Conservation (phyloP, 2,888 invertebrate genomes). For the Oscheius sp. region DNA sequence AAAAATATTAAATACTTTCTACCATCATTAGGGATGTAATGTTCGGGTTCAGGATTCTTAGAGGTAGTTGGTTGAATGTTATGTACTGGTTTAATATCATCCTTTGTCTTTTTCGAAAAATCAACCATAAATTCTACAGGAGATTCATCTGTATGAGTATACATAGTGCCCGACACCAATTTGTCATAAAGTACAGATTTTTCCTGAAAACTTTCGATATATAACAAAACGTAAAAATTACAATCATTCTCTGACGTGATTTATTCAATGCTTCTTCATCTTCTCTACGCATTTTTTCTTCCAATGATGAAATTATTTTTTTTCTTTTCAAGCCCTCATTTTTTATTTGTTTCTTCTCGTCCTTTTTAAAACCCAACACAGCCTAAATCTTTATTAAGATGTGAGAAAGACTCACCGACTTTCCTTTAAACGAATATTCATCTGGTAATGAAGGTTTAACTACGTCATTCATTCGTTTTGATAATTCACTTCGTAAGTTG, state of each 20-base stretch:
- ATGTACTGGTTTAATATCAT: constrained; percentile 23
- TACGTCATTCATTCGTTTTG: constrained; percentile 17
- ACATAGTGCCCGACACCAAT: constrained; percentile 48
- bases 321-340: constrained; percentile 29
- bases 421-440: constrained; percentile 12
- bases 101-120: constrained; percentile 53
- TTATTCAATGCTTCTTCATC: constrained; percentile 40
- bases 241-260: constrained; percentile 24
- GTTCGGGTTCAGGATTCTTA: constrained; percentile 45
- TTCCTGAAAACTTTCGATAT: constrained; percentile 33
- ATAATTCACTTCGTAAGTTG: constrained; percentile 43
- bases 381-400: constrained; percentile 26
- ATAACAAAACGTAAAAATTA: not conserved
- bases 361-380: constrained; percentile 38
- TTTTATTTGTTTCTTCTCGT: constrained; percentile 19
- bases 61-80: constrained; percentile 28
- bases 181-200: constrained; percentile 58
- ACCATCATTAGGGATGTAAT: constrained; percentile 57
- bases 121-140: constrained; percentile 61
- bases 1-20: not conserved
- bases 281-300: constrained; percentile 43
- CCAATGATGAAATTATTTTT: constrained; percentile 37
- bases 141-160: constrained; percentile 47
- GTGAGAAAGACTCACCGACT: not conserved
- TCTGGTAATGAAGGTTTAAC: not conserved